These are phyloP conservation scores for Rhinogobio ventralis DNA, from an alignment of 2,797 vertebrate species.

Conservation along the genomic window DNA sequence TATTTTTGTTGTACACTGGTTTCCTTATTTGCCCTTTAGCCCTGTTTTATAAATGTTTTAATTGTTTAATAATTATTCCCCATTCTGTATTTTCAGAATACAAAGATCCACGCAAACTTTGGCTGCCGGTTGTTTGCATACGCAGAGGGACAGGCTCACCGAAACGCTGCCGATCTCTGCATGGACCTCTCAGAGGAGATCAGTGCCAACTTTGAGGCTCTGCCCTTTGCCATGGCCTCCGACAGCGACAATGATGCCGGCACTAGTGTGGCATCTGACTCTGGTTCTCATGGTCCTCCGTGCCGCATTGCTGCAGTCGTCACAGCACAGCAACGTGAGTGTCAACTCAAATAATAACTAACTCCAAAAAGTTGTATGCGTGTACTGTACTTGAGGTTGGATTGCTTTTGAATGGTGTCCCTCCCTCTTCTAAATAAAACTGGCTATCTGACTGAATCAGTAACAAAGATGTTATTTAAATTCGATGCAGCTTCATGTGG, in stretches of 20 bases:
- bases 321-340: conserved; percentile 90
- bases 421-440: background rate
- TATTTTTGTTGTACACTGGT: background rate
- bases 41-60: background rate
- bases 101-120: conserved; percentile 96
- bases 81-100: conserved; percentile 80
- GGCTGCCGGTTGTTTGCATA: conserved; percentile 92
- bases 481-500: background rate
- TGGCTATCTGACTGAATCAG: background rate
- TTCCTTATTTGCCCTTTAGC: background rate
- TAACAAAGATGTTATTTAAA: background rate
- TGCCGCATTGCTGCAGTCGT: conserved; percentile 94
- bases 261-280: conserved; percentile 94
- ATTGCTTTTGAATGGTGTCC: background rate
- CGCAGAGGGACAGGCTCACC: conserved; percentile 95
- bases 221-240: conserved; percentile 98
- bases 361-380: background rate
- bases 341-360: background rate
- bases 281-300: conserved; percentile 92
- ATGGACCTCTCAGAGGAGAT: conserved; percentile 97
- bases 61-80: background rate
- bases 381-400: background rate
- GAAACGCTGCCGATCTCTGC: conserved; percentile 95
- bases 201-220: conserved; percentile 97
- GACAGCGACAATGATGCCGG: conserved; percentile 98